phyloP scores from a whole-genome alignment of 2,113 vertebrate species.

The Eurypyga helias region DNA sequence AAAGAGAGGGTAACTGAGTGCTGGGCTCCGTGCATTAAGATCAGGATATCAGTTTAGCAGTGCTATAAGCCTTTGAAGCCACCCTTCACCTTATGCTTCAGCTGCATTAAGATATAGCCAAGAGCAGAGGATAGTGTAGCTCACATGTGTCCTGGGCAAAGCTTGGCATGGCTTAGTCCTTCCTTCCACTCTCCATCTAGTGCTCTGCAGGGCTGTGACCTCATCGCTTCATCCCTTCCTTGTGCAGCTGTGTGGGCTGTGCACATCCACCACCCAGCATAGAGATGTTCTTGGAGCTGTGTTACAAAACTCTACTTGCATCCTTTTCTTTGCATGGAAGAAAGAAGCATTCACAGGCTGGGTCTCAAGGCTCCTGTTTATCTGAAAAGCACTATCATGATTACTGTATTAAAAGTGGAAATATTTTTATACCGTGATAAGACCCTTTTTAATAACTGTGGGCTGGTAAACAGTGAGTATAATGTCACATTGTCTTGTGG shows the following conservation, averaged over 20 bases:
- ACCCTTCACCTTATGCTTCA: neutral
- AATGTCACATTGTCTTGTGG: neutral
- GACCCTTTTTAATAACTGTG: neutral
- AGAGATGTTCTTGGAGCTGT: neutral
- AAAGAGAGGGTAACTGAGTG: neutral
- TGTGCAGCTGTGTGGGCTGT: neutral
- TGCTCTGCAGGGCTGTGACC: fast-evolving
- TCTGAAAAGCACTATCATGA: neutral
- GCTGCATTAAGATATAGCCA: neutral
- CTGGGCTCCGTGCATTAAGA: fast-evolving
- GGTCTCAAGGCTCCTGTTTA: neutral
- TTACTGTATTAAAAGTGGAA: conserved; percentile 1
- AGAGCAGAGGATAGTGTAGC: neutral
- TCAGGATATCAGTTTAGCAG: neutral
- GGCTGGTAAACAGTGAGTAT: neutral
- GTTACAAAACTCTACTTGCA: neutral
- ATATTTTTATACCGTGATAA: conserved; percentile 27
- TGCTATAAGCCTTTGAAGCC: neutral
- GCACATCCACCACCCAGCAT: neutral
- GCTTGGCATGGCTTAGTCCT: neutral
- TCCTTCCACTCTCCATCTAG: neutral
- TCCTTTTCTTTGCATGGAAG: neutral
- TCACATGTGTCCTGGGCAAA: fast-evolving
- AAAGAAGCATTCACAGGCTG: neutral
- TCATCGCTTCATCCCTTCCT: neutral